Evolutionary conservation across 37 sponge, comb jelly and placozoan species (phyloP), one percentile per base, ranked within the genome.

Genomic region (Chondrosia reniformis): DNA sequence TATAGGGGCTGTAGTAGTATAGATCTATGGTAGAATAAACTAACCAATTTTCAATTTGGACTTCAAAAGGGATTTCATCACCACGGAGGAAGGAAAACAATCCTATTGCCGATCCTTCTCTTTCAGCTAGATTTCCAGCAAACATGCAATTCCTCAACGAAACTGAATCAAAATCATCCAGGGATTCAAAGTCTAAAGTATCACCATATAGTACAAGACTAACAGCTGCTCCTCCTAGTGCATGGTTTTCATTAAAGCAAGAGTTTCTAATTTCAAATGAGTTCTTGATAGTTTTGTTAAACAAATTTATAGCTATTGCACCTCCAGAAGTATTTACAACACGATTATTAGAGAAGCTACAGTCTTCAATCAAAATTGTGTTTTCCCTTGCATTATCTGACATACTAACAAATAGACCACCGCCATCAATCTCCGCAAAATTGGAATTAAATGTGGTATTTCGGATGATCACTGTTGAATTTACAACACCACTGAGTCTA

Each of bases 81-180:
- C 0, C 41, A 37, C 24, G 72, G 22, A 69, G 41, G 2, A 69
- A 6, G 22, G 43, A 1, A 40, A 39, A 69, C 2, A 40, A 6
- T 8, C 72, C 72, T 6, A 69, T 25, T 22, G 72, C 72, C 21
- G 72, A 69, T n/a, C 72, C 72, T 6, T 69, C 72, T 25, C n/a
- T 69, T 25, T 34, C 43, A 6, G 72, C 72, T 4, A 10, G 13
- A 37, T 69, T 69, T 25, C 15, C 22, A 17, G 39, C 36, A 40
- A 69, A 69, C 43, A 40, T 13, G 3, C 37, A 69, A 40, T 69
- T 39, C 41, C 24, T 25, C 19, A 69, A 21, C 4, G 41, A 36
- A 41, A 69, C 72, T 21, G 33, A n/a, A 21, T 34, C 43, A 13
- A 21, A 44, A 44, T 5, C 24, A 13, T 41, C 22, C 17, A 2